phyloP scores from a whole-genome alignment of 2,113 vertebrate species.

The Rhegmatorhina hoffmannsi region DNA sequence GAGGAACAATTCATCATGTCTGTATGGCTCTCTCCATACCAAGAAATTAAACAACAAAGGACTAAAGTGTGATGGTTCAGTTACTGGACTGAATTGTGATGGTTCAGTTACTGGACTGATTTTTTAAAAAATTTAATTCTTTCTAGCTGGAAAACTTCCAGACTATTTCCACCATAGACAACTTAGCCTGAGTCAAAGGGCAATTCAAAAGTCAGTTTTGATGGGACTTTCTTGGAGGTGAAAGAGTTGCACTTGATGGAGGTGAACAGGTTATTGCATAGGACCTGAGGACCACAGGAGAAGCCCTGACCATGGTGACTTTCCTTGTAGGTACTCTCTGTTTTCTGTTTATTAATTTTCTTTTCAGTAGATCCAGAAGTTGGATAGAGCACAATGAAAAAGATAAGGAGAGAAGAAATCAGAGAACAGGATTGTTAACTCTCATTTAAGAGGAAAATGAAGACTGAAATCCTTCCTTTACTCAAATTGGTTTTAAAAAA shows the following conservation, averaged over 20 bases:
- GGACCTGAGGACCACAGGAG: neutral
- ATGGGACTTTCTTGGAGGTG: neutral
- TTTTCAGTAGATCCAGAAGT: neutral
- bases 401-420: neutral
- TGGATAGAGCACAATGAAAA: neutral
- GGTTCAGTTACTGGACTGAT: neutral
- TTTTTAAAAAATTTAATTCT: neutral
- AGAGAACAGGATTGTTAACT: neutral
- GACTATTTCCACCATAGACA: neutral
- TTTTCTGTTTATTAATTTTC: neutral
- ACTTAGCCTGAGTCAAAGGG: neutral
- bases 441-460: neutral
- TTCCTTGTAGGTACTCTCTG: neutral
- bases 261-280: neutral
- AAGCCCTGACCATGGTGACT: neutral
- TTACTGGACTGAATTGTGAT: neutral
- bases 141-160: neutral
- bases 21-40: neutral
- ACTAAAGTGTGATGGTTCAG: neutral
- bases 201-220: neutral
- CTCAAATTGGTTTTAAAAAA: neutral
- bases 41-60: neutral
- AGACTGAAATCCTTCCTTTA: neutral
- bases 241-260: neutral
- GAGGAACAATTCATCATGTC: fast-evolving